These are phyloP conservation scores for Sceloporus tristichus DNA, from an alignment of 2,113 vertebrate species.

Conservation along the genomic window DNA sequence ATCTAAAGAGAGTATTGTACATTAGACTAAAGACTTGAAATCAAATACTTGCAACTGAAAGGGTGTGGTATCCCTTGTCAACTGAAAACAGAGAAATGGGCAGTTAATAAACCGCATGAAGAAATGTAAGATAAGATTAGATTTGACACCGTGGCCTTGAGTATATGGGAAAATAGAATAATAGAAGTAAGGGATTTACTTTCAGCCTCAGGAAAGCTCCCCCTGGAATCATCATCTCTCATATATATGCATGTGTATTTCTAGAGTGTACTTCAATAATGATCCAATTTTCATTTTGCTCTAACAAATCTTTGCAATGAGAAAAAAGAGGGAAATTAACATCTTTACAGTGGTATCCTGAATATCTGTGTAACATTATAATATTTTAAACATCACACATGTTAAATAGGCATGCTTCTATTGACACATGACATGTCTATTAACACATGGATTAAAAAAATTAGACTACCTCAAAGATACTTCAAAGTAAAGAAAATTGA, in stretches of 20 bases:
- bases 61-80: slow-evolving; percentile 35
- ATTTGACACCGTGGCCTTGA: slow-evolving; percentile 42
- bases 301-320: neutral
- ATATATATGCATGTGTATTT: neutral
- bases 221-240: slow-evolving; percentile 2
- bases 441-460: too few species aligned
- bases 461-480: neutral
- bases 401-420: neutral
- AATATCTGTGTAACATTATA: neutral
- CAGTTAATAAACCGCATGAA: slow-evolving; percentile 38
- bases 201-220: neutral
- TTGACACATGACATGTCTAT: neutral
- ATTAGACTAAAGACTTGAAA: slow-evolving; percentile 39
- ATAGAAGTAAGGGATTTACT: slow-evolving; percentile 31
- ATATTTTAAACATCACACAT: neutral
- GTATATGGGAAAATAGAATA: slow-evolving; percentile 28
- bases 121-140: slow-evolving; percentile 34
- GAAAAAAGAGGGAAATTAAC: neutral
- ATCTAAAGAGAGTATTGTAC: slow-evolving; percentile 21
- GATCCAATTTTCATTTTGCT: slow-evolving; percentile 36
- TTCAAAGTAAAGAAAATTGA: neutral
- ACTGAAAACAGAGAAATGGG: slow-evolving; percentile 42
- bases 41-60: slow-evolving; percentile 22
- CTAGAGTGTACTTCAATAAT: slow-evolving; percentile 24
- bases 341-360: neutral